Evolutionary conservation across 1,140 invertebrate genomes (phyloP), one percentile per base, ranked within the genome.

Genomic region (Drosophila busckii): DNA sequence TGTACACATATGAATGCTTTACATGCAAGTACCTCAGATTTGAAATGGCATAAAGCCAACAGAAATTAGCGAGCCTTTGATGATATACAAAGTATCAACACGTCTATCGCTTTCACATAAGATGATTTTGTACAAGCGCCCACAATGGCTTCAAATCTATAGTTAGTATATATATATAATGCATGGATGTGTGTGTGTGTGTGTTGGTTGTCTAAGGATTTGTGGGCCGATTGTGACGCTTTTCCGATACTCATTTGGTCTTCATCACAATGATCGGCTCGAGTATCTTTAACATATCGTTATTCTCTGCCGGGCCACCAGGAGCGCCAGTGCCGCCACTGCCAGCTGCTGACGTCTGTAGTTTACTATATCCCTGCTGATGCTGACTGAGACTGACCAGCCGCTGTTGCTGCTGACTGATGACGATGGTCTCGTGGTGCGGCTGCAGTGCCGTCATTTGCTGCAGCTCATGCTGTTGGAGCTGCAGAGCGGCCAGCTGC

Each of bases 191-290:
- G n/a, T 6, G 3, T 29, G 26, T 29, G n/a, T 29, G 26, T 29
- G n/a, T 9, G 7, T 6, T 13, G 20, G 6, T n/a, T 22, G n/a
- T 8, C 49, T 70, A 66, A 68, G 44, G 29, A 22, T 34, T 48
- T 12, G 19, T 35, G 28, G 41, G 29, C 48, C 40, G 26, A 42
- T 41, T 66, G 50, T 56, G 53, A 55, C 65, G 59, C 69, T 56
- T 69, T 53, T 49, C 50, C 46, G 64, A 62, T 66, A 67, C 54
- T 86, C 83, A 87, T 84, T 86, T 87, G 44, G 86, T 86, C 60
- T 87, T 87, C 85, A 87, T 87, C 5, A 86, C 82, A 56, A 87
- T 87, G 48, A 87, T 87, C 22, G 86, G 86, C 61, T 87, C 86
- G 48, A 87, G 80, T 62, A 87, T 87, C 69, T 87, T 87, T 4